Evolutionary conservation across 2,888 invertebrate species (phyloP).

Genomic region (Chaetogeoica ovagalla): DNA sequence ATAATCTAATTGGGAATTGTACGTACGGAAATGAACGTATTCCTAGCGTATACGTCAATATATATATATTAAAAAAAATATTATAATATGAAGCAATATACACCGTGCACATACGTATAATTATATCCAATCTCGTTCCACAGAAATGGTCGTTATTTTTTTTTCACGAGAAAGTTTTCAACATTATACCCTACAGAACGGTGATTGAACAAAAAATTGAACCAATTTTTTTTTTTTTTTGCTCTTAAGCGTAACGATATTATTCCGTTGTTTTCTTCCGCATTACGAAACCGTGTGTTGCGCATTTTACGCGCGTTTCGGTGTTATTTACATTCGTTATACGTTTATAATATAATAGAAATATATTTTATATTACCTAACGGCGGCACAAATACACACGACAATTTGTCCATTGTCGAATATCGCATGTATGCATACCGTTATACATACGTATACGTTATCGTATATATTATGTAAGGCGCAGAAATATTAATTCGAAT

Average conservation of each 20-base stretch:
- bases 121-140: no score
- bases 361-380: background rate
- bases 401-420: no score
- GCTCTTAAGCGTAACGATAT: slow-evolving; percentile 11
- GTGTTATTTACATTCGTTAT: no score
- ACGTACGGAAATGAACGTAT: background rate
- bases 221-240: background rate
- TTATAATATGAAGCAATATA: background rate
- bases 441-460: no score
- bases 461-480: no score
- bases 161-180: slow-evolving; percentile 25
- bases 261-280: slow-evolving; percentile 11
- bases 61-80: background rate
- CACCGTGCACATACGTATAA: no score
- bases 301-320: background rate
- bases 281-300: slow-evolving; percentile 4
- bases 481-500: no score
- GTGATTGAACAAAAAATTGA: no score
- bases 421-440: no score
- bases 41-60: background rate
- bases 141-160: background rate
- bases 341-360: no score
- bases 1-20: no score
- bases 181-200: background rate
- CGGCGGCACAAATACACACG: background rate